These are phyloP conservation scores for Aurelia sp. DNA, from an alignment of 30 jellyfish, hydroid and myxozoan species.

Conservation along the genomic window DNA sequence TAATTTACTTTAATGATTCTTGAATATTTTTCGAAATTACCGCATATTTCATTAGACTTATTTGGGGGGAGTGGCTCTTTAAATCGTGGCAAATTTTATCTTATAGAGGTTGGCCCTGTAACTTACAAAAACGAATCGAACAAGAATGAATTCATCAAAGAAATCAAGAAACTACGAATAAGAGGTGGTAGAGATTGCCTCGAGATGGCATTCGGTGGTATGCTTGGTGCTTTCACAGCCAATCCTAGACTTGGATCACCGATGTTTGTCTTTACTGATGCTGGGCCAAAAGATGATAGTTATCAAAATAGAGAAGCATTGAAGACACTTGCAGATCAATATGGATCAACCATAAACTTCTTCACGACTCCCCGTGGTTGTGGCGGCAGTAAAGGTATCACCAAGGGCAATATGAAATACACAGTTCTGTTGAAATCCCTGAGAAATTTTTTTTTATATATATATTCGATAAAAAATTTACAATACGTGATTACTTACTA, in stretches of 20 bases:
- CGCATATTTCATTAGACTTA: no score
- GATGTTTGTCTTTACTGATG: conserved; percentile 95
- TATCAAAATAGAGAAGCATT: conserved; percentile 32
- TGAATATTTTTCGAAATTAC: no score
- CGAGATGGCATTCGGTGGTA: conserved; percentile 84
- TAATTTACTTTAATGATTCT: no score
- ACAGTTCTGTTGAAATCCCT: no score
- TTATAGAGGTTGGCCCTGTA: conserved; percentile 76
- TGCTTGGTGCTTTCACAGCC: conserved; percentile 67
- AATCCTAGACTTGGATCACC: conserved; percentile 87
- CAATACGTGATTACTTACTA: no score
- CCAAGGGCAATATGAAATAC: no score
- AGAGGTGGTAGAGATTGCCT: conserved; percentile 90
- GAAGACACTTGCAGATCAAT: conserved; percentile 50
- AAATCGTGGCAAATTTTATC: background rate
- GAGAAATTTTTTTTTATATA: no score
- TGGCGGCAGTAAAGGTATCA: conserved; percentile 45
- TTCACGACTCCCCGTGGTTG: conserved; percentile 74
- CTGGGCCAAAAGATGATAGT: conserved; percentile 79
- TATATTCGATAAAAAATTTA: no score
- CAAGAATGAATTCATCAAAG: conserved; percentile 36
- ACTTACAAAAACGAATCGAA: conserved; percentile 44
- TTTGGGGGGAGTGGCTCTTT: no score
- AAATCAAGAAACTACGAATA: conserved; percentile 37
- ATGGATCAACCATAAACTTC: conserved; percentile 63